Conservation (phyloP, 1,140 invertebrate genomes). For the Pachyrhynchus sulphureomaculatus region DNA sequence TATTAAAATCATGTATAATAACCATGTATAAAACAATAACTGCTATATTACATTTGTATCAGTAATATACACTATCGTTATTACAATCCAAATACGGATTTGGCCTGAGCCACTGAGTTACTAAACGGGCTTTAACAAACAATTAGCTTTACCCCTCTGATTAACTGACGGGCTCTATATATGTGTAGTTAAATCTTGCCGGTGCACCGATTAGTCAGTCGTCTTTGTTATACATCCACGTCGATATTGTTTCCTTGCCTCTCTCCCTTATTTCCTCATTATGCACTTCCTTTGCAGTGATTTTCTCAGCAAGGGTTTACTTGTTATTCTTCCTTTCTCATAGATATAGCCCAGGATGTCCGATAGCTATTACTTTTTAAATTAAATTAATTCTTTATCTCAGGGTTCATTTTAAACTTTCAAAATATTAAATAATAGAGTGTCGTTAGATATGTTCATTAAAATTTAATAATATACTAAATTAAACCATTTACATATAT, state of each 20-base stretch:
- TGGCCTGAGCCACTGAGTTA: conserved; percentile 7
- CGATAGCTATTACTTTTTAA: conserved; percentile 32
- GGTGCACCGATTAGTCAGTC: conserved; percentile 17
- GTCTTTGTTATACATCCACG: conserved; percentile 24
- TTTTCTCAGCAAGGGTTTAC: conserved; percentile 45
- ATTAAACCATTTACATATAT: no score
- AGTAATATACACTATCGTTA: conserved; percentile 3
- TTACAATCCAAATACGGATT: conserved; percentile 10
- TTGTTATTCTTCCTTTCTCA: conserved; percentile 43
- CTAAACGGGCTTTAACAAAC: conserved; percentile 11
- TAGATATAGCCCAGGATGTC: conserved; percentile 38
- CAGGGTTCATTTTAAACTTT: not conserved
- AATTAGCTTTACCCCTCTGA: conserved; percentile 12
- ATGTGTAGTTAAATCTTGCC: conserved; percentile 23
- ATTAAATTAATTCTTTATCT: conserved; percentile 9
- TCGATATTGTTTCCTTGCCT: conserved; percentile 20
- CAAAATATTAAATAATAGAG: no score
- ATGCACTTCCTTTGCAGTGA: conserved; percentile 43
- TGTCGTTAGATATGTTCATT: no score
- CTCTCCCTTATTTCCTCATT: conserved; percentile 45
- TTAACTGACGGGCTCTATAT: conserved; percentile 8
- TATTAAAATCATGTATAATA: no score
- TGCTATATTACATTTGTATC: not conserved
- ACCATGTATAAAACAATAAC: no score
- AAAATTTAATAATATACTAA: no score